Conservation (phyloP, 2,888 invertebrate genomes). For the Epirrita christyi region DNA sequence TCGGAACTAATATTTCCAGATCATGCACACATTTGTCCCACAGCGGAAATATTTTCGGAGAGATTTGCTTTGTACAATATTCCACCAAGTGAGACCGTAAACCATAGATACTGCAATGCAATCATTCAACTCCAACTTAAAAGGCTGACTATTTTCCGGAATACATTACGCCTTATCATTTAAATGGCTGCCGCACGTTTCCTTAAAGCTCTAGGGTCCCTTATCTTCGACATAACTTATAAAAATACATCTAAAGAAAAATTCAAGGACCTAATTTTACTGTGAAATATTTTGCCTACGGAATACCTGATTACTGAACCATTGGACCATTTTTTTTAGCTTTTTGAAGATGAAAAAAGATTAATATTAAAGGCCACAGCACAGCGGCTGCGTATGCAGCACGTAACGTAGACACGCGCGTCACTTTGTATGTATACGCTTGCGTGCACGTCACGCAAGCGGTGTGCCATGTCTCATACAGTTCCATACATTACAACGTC, state of each 20-base stretch:
- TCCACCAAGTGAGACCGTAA: neutral
- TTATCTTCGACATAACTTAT: conserved; percentile 34
- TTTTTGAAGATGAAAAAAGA: conserved; percentile 1
- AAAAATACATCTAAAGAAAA: conserved; percentile 29
- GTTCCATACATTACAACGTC: too few relatives aligned
- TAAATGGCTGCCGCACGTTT: conserved; percentile 27
- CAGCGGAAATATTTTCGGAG: too few relatives aligned
- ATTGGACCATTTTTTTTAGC: neutral
- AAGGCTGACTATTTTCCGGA: conserved; percentile 1
- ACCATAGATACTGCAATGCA: neutral
- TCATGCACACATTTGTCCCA: too few relatives aligned
- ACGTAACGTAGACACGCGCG: too few relatives aligned
- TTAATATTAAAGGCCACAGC: too few relatives aligned
- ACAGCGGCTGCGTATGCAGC: too few relatives aligned
- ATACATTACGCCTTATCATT: conserved; percentile 32
- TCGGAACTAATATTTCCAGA: too few relatives aligned
- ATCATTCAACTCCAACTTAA: too few relatives aligned
- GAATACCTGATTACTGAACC: conserved; percentile 8
- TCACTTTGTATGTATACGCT: too few relatives aligned
- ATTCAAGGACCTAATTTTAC: conserved; percentile 28
- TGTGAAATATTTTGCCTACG: conserved; percentile 12
- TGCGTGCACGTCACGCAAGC: too few relatives aligned
- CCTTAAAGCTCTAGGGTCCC: conserved; percentile 23
- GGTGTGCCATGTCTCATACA: too few relatives aligned
- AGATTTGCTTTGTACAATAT: too few relatives aligned